Conservation (phyloP, 1,140 invertebrate genomes). For the Ceratina calcarata region DNA sequence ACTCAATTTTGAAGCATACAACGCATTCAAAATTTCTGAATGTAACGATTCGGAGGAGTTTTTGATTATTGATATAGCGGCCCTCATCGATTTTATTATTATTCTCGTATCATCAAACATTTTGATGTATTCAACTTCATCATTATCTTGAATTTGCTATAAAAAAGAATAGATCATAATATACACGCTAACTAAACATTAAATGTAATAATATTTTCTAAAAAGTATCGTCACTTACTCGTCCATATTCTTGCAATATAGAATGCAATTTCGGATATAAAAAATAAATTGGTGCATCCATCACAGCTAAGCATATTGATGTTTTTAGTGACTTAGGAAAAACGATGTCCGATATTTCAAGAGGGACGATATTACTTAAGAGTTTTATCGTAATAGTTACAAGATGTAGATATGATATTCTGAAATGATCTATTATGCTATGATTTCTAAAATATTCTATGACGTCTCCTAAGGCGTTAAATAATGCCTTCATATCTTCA, state of each 20-base stretch:
- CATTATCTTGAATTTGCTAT: slow-evolving; percentile 66
- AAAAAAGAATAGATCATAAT: slow-evolving; percentile 16
- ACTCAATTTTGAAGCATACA: slow-evolving; percentile 69
- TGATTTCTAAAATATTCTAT: slow-evolving; percentile 68
- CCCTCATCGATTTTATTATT: slow-evolving; percentile 70
- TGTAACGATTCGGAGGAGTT: slow-evolving; percentile 30
- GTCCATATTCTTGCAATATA: slow-evolving; percentile 69
- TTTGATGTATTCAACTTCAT: slow-evolving; percentile 62
- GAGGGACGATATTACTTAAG: slow-evolving; percentile 69
- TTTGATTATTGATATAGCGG: slow-evolving; percentile 71
- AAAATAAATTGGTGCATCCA: slow-evolving; percentile 74
- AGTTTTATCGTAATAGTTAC: slow-evolving; percentile 67
- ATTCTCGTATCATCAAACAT: slow-evolving; percentile 69
- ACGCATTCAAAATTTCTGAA: slow-evolving; percentile 60
- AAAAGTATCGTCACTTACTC: slow-evolving; percentile 57
- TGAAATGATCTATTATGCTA: slow-evolving; percentile 64
- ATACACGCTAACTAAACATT: background rate
- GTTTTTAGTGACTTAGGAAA: slow-evolving; percentile 69
- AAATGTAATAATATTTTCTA: slow-evolving; percentile 2
- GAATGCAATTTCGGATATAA: slow-evolving; percentile 67
- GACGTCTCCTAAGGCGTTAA: slow-evolving; percentile 69
- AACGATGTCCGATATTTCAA: slow-evolving; percentile 71
- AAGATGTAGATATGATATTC: slow-evolving; percentile 71
- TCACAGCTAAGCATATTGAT: slow-evolving; percentile 63
- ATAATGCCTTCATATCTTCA: slow-evolving; percentile 68